Evolutionary conservation across 2,113 vertebrate genomes (phyloP).

Genomic region (Anguilla rostrata): DNA sequence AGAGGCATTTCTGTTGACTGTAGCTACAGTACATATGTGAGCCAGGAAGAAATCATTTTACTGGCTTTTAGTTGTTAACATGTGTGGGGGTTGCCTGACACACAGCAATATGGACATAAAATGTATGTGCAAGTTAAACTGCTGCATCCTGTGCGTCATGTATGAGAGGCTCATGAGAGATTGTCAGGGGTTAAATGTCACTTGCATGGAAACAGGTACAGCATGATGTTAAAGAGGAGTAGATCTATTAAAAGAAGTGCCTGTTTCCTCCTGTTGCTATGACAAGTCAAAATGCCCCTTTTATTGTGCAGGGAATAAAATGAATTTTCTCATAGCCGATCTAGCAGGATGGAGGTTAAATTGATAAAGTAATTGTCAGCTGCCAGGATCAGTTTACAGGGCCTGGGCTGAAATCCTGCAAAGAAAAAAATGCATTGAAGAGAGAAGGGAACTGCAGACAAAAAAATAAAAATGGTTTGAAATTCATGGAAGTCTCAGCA

Average conservation of each 20-base stretch:
- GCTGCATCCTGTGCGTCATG: not conserved
- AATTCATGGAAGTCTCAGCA: not conserved
- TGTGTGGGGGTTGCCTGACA: not conserved
- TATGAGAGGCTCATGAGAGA: not conserved
- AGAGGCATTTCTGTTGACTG: not conserved
- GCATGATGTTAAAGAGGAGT: not conserved
- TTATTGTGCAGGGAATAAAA: not conserved
- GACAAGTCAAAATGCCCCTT: not conserved
- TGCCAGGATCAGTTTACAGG: not conserved
- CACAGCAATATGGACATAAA: not conserved
- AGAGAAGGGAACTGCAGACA: not conserved
- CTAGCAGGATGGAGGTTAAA: not conserved
- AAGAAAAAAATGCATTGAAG: not conserved
- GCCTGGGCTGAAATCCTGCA: not conserved
- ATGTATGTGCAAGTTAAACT: not conserved
- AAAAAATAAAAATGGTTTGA: not conserved
- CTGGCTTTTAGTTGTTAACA: not conserved
- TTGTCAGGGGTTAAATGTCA: not conserved
- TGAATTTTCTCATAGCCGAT: no score
- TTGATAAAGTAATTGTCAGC: not conserved
- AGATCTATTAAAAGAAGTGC: not conserved
- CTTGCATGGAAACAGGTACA: not conserved
- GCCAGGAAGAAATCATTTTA: not conserved
- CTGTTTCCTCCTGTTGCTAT: not conserved
- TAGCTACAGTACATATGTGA: not conserved